Base-by-base conservation (phyloP, 2,888 invertebrate species). In the Criorhina ranunculi region DNA sequence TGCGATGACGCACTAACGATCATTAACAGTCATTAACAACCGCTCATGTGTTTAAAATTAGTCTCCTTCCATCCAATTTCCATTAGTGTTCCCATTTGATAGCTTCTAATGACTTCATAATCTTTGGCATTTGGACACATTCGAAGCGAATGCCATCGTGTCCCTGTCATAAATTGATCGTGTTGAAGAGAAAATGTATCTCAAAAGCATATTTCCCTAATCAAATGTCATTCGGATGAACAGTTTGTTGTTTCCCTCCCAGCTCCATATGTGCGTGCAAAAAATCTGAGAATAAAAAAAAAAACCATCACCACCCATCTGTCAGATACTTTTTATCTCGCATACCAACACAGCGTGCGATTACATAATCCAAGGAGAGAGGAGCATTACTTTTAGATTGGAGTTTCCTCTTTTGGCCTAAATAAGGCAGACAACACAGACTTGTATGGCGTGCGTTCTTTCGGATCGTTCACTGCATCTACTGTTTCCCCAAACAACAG, bases 401-500 rank as follows among this genome's bases (percentile, higher is more conserved):
- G 49, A 67, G 76, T 67, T 76, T 76, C 76, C 76, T 76, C 66
- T 59, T 76, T 76, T 76, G 76, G 76, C 76, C 76, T 76, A 76
- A 76, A 76, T 76, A 76, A 42, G 49, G 59, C 67, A 67, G 76
- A 67, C 76, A 24, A 24, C 24, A n/a, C n/a, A 59, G 33, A 60
- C 31, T 40, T 51, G 40, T 60, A 31, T 29, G 42, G 51, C 42
- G 15, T 0, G 11, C n/a, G 37, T n/a, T n/a, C 40, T n/a, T n/a
- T n/a, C n/a, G 15, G 46, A 35, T 12, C 37, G 7, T 59, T 37
- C 44, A 19, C 40, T 17, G 24, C 24, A 24, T 33, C 49, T 51
- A 37, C n/a, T 15, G 12, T 67, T 40, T 46, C 53, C 37, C 37
- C 15, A 44, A 37, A 29, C 15, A 53, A 49, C 33, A 37, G 51